A percentile compares a stretch with the other conserved stretches of the same genome.
Evolutionary conservation across 2,888 invertebrate species (phyloP).

Genomic region (Limnephilus rhombicus): DNA sequence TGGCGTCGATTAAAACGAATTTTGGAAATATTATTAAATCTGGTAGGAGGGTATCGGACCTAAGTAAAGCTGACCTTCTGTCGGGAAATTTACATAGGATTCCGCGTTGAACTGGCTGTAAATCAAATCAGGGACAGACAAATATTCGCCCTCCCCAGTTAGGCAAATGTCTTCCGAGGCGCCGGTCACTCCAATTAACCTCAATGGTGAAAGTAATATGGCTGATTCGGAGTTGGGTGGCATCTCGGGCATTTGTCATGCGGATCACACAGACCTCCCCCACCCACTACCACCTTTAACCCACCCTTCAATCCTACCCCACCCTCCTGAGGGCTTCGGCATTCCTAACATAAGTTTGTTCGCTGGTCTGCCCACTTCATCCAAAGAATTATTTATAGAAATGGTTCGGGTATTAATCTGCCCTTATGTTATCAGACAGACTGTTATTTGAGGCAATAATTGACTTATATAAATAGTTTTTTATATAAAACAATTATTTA

Average conservation of each 20-base stretch:
- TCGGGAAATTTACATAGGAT: slow-evolving; percentile 28
- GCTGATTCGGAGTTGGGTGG: slow-evolving; percentile 55
- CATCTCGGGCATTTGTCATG: slow-evolving; percentile 59
- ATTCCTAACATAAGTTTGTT: slow-evolving; percentile 26
- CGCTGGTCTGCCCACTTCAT: slow-evolving; percentile 14
- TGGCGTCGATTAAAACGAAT: slow-evolving; percentile 18
- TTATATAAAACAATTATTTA: too few species aligned
- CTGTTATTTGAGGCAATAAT: background rate
- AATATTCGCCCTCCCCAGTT: slow-evolving; percentile 22
- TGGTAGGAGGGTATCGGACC: slow-evolving; percentile 7
- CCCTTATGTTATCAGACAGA: slow-evolving; percentile 20
- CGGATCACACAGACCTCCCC: slow-evolving; percentile 54
- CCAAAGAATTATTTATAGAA: slow-evolving; percentile 18
- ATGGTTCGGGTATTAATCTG: slow-evolving; percentile 10
- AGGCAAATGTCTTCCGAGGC: slow-evolving; percentile 60
- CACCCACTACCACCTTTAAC: slow-evolving; percentile 19
- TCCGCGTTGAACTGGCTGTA: slow-evolving; percentile 41
- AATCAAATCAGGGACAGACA: slow-evolving; percentile 59
- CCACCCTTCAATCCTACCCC: slow-evolving; percentile 15
- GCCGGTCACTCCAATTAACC: slow-evolving; percentile 65
- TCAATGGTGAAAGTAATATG: slow-evolving; percentile 62
- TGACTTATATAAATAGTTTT: too few species aligned
- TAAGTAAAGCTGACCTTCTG: slow-evolving; percentile 39
- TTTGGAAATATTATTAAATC: slow-evolving; percentile 33
- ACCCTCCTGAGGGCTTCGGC: slow-evolving; percentile 17